Base-by-base conservation (phyloP, 2,888 invertebrate species). In the Hylaea fasciaria region DNA sequence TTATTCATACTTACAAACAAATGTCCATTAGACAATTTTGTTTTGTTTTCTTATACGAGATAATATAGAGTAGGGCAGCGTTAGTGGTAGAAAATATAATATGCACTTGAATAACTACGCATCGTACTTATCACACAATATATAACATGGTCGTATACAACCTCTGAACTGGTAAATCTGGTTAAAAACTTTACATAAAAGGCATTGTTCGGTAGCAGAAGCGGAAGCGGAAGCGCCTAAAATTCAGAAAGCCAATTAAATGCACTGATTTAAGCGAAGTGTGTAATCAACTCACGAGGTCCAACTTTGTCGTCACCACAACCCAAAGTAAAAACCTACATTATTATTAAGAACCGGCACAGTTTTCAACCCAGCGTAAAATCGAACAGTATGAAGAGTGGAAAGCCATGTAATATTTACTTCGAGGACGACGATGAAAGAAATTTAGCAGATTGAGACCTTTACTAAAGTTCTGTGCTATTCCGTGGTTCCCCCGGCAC, bases 401-500 rank as follows among this genome's bases (percentile, higher is more conserved):
- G 17, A 47, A 41, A 41, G 16, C 22, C 17, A 43, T 9, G 14
- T 47, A 53, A 22, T 39, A 53, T 29, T 29, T 28, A 16, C 28
- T 32, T 14, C 9, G 32, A 32, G 1, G 22, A 35, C 35, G 3
- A n/a, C 4, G 12, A 12, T 0, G 14, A 29, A 29, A 29, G 12
- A n/a, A 45, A 37, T 5, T n/a, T 2, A 37, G 37, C 37, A 39
- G 12, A 16, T 50, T 16, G 37, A 39, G 49, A 39, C 29, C 41
- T n/a, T 4, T 37, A 12, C 37, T n/a, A n/a, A 50, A 44, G 45
- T 45, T 50, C 46, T 53, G 16, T 45, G 52, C 32, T 52, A 52
- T 57, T 55, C 37, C 48, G 46, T 49, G 53, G 53, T 56, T 54
- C 41, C 43, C 13, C 11, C 37, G 46, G 48, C 58, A 62, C 62